phyloP scores from a whole-genome alignment of 2,888 invertebrate species.

The Cantharis nigra region DNA sequence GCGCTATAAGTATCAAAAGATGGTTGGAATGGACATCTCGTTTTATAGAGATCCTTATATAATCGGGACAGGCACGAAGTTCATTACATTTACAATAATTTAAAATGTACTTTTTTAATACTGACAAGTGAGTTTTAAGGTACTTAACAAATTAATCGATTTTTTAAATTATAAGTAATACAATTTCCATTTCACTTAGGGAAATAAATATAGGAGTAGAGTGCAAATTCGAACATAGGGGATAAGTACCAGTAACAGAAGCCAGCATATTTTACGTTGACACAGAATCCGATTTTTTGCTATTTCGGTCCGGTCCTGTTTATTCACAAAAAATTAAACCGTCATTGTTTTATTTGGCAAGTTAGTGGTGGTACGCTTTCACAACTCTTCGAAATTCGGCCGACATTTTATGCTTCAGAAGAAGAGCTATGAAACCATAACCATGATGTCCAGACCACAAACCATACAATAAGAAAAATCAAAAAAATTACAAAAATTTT shows the following conservation, averaged over 20 bases:
- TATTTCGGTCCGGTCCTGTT: neutral
- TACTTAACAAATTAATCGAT: neutral
- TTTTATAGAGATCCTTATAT: slow-evolving; percentile 28
- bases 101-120: slow-evolving; percentile 12
- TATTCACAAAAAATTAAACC: neutral
- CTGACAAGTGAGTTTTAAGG: neutral
- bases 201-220: neutral
- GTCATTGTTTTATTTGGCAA: neutral
- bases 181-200: neutral
- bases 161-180: neutral
- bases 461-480: neutral
- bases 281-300: neutral
- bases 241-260: neutral
- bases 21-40: slow-evolving; percentile 15
- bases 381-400: neutral
- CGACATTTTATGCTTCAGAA: neutral
- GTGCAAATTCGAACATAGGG: neutral
- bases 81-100: slow-evolving; percentile 28
- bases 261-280: neutral
- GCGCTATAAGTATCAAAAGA: slow-evolving; percentile 46
- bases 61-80: slow-evolving; percentile 48
- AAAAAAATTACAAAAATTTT: neutral
- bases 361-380: neutral
- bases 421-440: neutral
- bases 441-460: neutral